A percentile compares a stretch with the other conserved stretches of the same genome.
phyloP scores from a whole-genome alignment of 64 coral and sea anemone species.

The Catalaphyllia jardinei region DNA sequence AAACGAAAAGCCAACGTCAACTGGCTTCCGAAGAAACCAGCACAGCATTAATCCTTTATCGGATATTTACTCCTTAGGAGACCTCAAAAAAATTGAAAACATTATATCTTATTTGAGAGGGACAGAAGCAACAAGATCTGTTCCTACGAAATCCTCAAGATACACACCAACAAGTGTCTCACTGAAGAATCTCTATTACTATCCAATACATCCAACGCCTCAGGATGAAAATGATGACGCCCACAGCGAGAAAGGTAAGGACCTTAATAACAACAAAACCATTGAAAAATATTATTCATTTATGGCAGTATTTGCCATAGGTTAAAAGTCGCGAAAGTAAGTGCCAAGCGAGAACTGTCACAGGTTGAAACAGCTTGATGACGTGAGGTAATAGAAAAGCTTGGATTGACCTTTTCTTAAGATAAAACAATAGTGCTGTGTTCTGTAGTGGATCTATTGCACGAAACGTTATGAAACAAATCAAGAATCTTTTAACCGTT shows the following conservation, averaged over 20 bases:
- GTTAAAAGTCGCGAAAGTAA: too few relatives aligned
- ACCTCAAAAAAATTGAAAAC: background rate
- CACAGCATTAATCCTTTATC: background rate
- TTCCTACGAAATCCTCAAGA: constrained; percentile 1
- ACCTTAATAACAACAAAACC: background rate
- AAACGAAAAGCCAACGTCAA: background rate
- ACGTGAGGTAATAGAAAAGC: too few relatives aligned
- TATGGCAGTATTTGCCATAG: background rate
- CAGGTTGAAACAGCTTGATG: too few relatives aligned
- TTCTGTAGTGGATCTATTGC: too few relatives aligned
- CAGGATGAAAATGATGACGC: background rate
- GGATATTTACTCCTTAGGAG: background rate
- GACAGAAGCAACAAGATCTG: background rate
- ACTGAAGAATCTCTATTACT: constrained; percentile 33
- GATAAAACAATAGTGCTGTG: too few relatives aligned
- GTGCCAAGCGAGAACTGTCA: too few relatives aligned
- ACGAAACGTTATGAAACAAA: too few relatives aligned
- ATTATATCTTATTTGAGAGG: constrained; percentile 31
- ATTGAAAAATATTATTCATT: background rate
- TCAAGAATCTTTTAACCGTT: background rate
- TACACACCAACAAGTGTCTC: background rate
- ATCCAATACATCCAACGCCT: constrained; percentile 41
- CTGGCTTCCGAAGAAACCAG: constrained; percentile 15
- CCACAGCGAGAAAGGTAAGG: background rate
- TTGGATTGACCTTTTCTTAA: too few relatives aligned